Evolutionary conservation across 2,888 invertebrate genomes (phyloP).

Genomic region (Pachliopta kotzebuea): DNA sequence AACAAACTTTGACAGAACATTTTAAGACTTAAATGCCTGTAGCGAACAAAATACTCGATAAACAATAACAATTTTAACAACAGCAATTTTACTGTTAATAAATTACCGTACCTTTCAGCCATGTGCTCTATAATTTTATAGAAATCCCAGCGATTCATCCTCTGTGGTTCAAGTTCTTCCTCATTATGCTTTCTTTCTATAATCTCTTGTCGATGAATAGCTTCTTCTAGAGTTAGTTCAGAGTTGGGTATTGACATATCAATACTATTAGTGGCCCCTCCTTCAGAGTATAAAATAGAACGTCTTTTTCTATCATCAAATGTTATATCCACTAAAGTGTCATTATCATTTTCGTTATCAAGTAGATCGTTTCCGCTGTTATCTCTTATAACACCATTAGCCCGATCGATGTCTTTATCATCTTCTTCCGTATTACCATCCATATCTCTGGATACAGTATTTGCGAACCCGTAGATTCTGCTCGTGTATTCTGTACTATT

Average conservation of each 20-base stretch:
- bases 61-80: too few species aligned
- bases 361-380: slow-evolving; percentile 41
- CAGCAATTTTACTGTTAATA: background rate
- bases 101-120: slow-evolving; percentile 71
- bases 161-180: slow-evolving; percentile 53
- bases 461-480: slow-evolving; percentile 68
- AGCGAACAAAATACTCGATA: too few species aligned
- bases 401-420: slow-evolving; percentile 32
- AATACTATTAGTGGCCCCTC: slow-evolving; percentile 46
- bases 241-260: slow-evolving; percentile 41
- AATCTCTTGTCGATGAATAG: slow-evolving; percentile 73
- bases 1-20: slow-evolving; percentile 19
- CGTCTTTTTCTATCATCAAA: slow-evolving; percentile 62
- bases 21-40: too few species aligned
- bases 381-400: slow-evolving; percentile 36
- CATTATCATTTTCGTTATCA: slow-evolving; percentile 43
- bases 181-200: slow-evolving; percentile 58
- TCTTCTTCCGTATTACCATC: slow-evolving; percentile 42
- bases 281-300: slow-evolving; percentile 61
- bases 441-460: slow-evolving; percentile 68
- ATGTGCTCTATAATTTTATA: slow-evolving; percentile 83
- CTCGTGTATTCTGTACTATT: slow-evolving; percentile 82
- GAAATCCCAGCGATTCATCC: slow-evolving; percentile 82
- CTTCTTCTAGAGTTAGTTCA: slow-evolving; percentile 64
- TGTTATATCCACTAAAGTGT: slow-evolving; percentile 65